These are phyloP conservation scores for Elachura formosa DNA, from an alignment of 2,113 vertebrate genomes.

Conservation along the genomic window DNA sequence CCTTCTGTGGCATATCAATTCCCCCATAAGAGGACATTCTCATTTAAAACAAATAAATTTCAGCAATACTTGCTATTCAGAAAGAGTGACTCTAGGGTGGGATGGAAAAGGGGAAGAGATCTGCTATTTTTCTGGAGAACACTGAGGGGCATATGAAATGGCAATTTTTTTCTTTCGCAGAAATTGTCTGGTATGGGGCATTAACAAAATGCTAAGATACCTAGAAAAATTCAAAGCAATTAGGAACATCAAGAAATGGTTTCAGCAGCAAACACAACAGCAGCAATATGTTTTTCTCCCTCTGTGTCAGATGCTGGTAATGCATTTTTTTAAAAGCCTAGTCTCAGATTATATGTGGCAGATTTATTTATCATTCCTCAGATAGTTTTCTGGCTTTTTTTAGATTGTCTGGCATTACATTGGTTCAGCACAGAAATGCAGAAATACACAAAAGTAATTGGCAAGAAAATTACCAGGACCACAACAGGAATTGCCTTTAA, in stretches of 20 bases:
- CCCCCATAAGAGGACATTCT: not conserved
- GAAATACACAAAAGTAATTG: not conserved
- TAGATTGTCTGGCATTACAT: not conserved
- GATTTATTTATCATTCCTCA: conserved; percentile 30
- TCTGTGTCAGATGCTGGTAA: not conserved
- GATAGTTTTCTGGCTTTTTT: not conserved
- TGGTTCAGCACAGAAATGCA: not conserved
- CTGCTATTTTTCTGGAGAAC: not conserved
- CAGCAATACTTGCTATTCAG: not conserved
- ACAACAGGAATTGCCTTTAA: not conserved
- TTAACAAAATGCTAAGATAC: not conserved
- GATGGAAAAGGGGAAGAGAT: not conserved
- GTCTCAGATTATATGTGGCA: not conserved
- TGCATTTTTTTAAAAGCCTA: not conserved
- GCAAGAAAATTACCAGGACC: not conserved
- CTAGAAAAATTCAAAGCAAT: not conserved
- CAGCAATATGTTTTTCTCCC: not conserved
- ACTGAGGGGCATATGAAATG: not conserved
- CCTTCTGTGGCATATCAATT: not conserved
- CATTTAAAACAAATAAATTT: not conserved
- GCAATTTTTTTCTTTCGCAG: not conserved
- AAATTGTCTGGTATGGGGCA: not conserved
- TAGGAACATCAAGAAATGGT: not conserved
- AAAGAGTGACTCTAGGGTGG: not conserved
- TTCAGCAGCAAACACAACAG: not conserved